A percentile compares a stretch with the other conserved stretches of the same genome.
Evolutionary conservation across 64 coral and sea anemone species (phyloP).

Genomic region (Anthopleura sola): DNA sequence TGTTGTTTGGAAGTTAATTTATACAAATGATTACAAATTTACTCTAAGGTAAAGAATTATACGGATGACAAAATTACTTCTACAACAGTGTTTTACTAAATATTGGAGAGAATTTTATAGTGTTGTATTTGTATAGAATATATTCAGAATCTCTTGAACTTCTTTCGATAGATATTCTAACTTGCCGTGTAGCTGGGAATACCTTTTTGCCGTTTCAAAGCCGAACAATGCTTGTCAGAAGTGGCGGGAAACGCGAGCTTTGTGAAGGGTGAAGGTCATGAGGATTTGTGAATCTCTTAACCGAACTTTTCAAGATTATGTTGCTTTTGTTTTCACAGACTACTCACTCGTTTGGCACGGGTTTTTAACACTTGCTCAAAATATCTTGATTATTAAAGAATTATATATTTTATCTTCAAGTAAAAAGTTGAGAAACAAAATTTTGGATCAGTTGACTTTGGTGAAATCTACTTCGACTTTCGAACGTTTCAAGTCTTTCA

Average conservation of each 20-base stretch:
- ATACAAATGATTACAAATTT: background rate
- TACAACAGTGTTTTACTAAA: background rate
- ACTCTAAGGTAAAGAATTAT: background rate
- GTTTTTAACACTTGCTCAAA: too few species aligned
- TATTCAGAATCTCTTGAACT: background rate
- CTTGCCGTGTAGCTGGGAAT: background rate
- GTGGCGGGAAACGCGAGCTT: background rate
- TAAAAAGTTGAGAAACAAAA: too few species aligned
- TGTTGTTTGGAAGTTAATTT: background rate
- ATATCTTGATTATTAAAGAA: too few species aligned
- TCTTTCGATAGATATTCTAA: too few species aligned
- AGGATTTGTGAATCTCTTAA: background rate
- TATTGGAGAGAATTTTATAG: too few species aligned
- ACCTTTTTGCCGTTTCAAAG: background rate
- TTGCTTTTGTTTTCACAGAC: background rate
- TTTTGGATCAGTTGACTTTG: too few species aligned
- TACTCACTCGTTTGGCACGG: too few species aligned
- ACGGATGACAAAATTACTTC: background rate
- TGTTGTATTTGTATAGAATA: background rate
- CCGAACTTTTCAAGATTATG: background rate
- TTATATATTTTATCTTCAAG: too few species aligned
- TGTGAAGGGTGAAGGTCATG: background rate
- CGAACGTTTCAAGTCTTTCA: too few species aligned
- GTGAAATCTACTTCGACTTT: too few species aligned
- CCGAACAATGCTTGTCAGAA: background rate